phyloP scores from a whole-genome alignment of 2,797 vertebrate genomes.

The Carapus acus region DNA sequence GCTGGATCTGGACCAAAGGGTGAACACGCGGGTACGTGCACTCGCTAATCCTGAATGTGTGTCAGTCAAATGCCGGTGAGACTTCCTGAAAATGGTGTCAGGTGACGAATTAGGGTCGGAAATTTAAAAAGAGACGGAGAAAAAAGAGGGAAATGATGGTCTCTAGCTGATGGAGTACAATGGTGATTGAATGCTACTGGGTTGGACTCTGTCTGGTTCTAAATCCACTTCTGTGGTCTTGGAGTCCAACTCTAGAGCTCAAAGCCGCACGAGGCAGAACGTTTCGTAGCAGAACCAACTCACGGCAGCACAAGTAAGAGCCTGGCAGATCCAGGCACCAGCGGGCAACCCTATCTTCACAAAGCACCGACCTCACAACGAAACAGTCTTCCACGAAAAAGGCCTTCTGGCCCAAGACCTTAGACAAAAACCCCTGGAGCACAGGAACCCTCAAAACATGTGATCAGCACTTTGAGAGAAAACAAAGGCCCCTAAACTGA shows the following conservation, averaged over 20 bases:
- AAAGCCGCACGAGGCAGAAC: constrained; percentile 19
- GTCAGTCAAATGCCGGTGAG: constrained; percentile 8
- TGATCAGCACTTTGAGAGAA: constrained; percentile 36
- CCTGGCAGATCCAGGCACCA: constrained; percentile 10
- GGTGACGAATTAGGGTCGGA: constrained; percentile 13
- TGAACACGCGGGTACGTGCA: not conserved
- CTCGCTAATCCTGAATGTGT: constrained; percentile 1
- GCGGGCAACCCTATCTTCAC: not conserved
- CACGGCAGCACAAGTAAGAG: constrained; percentile 28
- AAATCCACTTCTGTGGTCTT: constrained; percentile 20
- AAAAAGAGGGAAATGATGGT: too few species aligned
- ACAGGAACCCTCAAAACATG: constrained; percentile 21
- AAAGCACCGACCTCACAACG: constrained; percentile 5
- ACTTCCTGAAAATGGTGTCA: constrained; percentile 17
- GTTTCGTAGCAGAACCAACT: constrained; percentile 7
- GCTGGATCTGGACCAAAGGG: constrained; percentile 1
- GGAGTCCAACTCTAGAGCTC: constrained; percentile 27
- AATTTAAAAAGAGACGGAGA: constrained; percentile 21
- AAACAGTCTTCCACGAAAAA: constrained; percentile 15
- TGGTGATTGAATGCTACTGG: constrained; percentile 10
- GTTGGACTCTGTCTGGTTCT: constrained; percentile 30
- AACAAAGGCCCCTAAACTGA: constrained; percentile 42
- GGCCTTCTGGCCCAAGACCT: constrained; percentile 17
- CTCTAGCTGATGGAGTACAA: constrained; percentile 29
- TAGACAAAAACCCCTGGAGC: constrained; percentile 24